Evolutionary conservation across 2,113 vertebrate genomes (phyloP), one percentile per base, ranked within the genome.

Genomic region (Nettapus auritus): DNA sequence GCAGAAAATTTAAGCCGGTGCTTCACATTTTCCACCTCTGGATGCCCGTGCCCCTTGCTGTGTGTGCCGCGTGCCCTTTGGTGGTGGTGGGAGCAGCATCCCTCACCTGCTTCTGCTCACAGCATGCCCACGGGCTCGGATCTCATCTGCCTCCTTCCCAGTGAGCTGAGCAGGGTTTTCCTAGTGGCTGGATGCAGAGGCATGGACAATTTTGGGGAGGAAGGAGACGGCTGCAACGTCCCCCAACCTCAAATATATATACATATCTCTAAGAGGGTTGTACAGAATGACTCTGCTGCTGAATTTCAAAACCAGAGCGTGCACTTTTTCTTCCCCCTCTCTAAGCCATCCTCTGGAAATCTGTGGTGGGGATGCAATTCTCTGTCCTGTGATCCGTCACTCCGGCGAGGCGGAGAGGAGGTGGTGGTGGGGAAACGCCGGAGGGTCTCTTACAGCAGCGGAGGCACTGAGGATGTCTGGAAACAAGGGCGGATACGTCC

Each of bases 321-420:
- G 23, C 8, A 3, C 23, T 33, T 34, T 67, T 44, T 38, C 8
- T 17, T 5, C 8, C 15, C 8, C 28, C 3, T 25, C 19, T 64
- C 34, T 66, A 67, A 80, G 4, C 15, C n/a, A 19, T 22, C 6
- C 25, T 62, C 77, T 2, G 18, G 42, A 40, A 31, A 7, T 19
- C 22, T 28, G 20, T 12, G 13, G 8, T 5, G 2, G 44, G 48
- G 7, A 20, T 44, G 10, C 25, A 29, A 2, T 56, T 71, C 44
- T 46, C 29, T 36, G 21, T 59, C 6, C 0, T n/a, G 48, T 9
- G 89, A 26, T 1, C 4, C 0, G 6, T 15, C 8, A 4, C 21
- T 74, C 42, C 67, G 29, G n/a, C 0, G 0, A 33, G 53, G 60
- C 53, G 59, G 71, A 70, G 52, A 50, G 63, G 91, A 83, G 11